A percentile compares a stretch with the other conserved stretches of the same genome.
Evolutionary conservation across 1,140 invertebrate genomes (phyloP).

Genomic region (Achroia grisella): DNA sequence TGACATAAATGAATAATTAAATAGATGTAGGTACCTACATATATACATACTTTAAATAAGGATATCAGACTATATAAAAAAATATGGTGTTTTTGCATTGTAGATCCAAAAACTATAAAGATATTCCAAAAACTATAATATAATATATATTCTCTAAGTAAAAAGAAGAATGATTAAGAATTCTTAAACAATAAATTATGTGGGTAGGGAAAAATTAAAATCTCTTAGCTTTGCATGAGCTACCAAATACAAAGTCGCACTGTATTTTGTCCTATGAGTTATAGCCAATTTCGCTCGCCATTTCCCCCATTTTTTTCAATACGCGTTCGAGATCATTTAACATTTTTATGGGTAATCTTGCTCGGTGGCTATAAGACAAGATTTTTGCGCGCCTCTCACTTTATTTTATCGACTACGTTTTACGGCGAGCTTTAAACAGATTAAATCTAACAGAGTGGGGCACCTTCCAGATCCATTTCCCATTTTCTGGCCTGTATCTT

Average conservation of each 20-base stretch:
- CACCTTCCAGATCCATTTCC: conserved; percentile 21
- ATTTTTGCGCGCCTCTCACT: conserved; percentile 59
- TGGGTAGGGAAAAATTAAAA: no score
- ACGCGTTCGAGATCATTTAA: conserved; percentile 69
- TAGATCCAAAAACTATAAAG: no score
- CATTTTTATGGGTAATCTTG: conserved; percentile 73
- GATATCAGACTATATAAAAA: no score
- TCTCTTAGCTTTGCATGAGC: background rate
- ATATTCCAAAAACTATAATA: no score
- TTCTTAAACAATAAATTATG: no score
- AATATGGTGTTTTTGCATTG: no score
- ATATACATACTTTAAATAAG: no score
- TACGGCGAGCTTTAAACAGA: conserved; percentile 60
- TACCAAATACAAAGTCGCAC: conserved; percentile 8
- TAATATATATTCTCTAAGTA: no score
- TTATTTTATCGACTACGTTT: conserved; percentile 69
- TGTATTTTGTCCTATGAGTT: background rate
- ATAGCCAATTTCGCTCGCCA: conserved; percentile 45
- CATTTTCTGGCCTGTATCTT: conserved; percentile 45
- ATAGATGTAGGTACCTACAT: no score
- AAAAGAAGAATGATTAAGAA: no score
- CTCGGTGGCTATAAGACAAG: conserved; percentile 64
- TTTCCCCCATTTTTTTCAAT: conserved; percentile 69
- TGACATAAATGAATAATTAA: no score
- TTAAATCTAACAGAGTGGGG: conserved; percentile 61